Conservation (phyloP, 2,888 invertebrate species). For the Reticulitermes lucifugus region DNA sequence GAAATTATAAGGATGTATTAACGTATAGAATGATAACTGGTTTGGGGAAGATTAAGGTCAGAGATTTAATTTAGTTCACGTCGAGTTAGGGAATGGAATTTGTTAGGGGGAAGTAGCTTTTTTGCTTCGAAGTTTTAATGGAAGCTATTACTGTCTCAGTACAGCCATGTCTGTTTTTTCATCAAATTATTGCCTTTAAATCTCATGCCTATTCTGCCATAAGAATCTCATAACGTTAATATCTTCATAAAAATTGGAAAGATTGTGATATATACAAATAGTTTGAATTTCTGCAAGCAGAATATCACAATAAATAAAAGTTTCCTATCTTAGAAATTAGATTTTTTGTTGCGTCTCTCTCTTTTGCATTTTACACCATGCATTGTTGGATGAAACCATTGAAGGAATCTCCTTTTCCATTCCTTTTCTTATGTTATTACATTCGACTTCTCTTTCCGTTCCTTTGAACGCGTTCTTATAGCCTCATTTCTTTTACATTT, state of each 20-base stretch:
- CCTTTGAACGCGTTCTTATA: background rate
- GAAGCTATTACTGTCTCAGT: background rate
- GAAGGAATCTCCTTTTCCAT: slow-evolving; percentile 14
- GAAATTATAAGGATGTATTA: no score
- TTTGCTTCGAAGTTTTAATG: background rate
- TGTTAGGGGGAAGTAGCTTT: background rate
- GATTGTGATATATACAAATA: background rate
- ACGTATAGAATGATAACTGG: no score
- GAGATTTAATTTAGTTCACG: no score
- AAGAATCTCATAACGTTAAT: background rate
- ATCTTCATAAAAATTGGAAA: background rate
- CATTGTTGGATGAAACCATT: slow-evolving; percentile 29
- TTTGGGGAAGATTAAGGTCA: no score
- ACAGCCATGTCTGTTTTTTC: background rate
- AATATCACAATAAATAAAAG: background rate
- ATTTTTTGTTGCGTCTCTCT: background rate
- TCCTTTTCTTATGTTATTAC: background rate
- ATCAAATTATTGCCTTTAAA: background rate
- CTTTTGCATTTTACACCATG: background rate
- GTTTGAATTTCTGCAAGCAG: background rate
- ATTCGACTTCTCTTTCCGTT: slow-evolving; percentile 26
- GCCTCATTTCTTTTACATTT: slow-evolving; percentile 26
- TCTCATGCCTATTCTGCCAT: background rate
- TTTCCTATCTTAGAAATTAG: slow-evolving; percentile 10
- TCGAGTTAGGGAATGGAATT: no score